Evolutionary conservation across 1,140 invertebrate genomes (phyloP).

Genomic region (Notospermus geniculatus): DNA sequence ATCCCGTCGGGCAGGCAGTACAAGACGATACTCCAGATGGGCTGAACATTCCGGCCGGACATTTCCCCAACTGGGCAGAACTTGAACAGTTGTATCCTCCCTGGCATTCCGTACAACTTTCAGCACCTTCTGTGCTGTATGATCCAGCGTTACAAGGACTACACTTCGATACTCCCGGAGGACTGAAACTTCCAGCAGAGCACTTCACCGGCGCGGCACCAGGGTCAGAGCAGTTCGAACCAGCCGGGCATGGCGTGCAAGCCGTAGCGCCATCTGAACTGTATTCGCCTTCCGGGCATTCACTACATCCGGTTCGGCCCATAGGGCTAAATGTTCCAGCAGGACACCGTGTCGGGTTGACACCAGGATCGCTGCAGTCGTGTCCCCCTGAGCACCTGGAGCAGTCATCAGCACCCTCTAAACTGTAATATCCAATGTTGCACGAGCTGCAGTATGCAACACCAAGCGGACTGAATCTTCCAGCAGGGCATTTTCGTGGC

Average conservation of each 20-base stretch:
- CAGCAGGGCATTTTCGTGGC: conserved; percentile 19
- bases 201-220: conserved; percentile 12
- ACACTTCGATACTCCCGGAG: conserved; percentile 22
- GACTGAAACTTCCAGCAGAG: conserved; percentile 18
- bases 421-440: conserved; percentile 21
- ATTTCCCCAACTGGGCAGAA: not conserved
- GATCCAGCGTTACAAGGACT: conserved; percentile 16
- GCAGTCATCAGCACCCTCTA: conserved; percentile 18
- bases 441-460: conserved; percentile 22
- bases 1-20: not conserved
- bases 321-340: conserved; percentile 18
- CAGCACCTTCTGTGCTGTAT: conserved; percentile 14
- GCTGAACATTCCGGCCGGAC: conserved; percentile 4
- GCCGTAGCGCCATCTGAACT: not conserved
- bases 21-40: conserved; percentile 1
- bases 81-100: not conserved
- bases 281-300: conserved; percentile 2
- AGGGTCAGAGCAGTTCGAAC: not conserved
- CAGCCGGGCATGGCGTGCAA: conserved; percentile 10
- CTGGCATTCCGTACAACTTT: conserved; percentile 12
- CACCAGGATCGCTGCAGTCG: conserved; percentile 1
- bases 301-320: not conserved
- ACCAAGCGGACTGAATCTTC: conserved; percentile 21
- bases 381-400: conserved; percentile 24
- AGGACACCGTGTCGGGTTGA: conserved; percentile 19